Base-by-base conservation (phyloP, 1,140 invertebrate genomes). In the Tetranychus cinnabarinus region DNA sequence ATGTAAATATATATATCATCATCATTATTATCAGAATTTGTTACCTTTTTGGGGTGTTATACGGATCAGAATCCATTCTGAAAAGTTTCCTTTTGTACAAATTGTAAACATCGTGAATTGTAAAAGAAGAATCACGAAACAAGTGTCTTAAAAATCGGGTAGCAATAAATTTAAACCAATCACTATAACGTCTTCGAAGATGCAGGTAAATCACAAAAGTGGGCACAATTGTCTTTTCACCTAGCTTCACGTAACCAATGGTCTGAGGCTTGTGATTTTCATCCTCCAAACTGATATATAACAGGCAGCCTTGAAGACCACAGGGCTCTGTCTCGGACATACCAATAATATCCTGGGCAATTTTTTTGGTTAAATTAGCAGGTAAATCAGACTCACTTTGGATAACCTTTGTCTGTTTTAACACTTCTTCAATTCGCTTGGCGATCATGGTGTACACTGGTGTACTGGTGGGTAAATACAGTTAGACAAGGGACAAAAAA, bases 71-170 rank as follows among this genome's bases (percentile, higher is more conserved):
- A 23, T 23, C 23, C 23, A 23, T n/a, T n/a, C 85, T 77, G 77
- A 86, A 88, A 54, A 88, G 75, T 72, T 88, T 88, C 72, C 85
- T 86, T 76, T 88, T 88, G 68, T 81, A 82, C 72, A 88, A 74
- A 63, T 79, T 81, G 74, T 86, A 88, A 68, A 82, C 81, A 65
- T 82, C 81, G 75, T 84, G 85, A 70, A 88, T 82, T 71, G 88
- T 81, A 68, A 88, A 82, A 68, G 5, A 42, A 70, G 5, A 42
- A 70, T 82, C 80, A 72, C 82, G 80, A 60, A 83, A 82, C 64
- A 87, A 72, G 71, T 86, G 86, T 83, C 85, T 73, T 61, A 66
- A 54, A 50, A 69, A 36, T 61, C 64, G 56, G 57, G 66, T 46
- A 36, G 67, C 65, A 33, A 72, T 58, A 4, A 69, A 58, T 64